Base-by-base conservation (phyloP, 1,140 invertebrate genomes). In the Trypoxylus dichotomus region DNA sequence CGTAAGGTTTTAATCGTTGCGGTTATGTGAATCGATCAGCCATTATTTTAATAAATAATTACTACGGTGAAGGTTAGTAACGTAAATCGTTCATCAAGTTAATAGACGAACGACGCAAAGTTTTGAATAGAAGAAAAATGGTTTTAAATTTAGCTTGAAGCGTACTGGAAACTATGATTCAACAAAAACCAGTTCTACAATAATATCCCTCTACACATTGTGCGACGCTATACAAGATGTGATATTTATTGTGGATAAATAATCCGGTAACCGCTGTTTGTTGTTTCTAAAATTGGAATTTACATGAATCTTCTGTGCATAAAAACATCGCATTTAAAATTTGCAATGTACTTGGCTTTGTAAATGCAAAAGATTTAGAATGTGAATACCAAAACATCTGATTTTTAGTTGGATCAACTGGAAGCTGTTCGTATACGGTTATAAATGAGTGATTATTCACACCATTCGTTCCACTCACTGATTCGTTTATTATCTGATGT, bases 41-140 rank as follows among this genome's bases (percentile, higher is more conserved):
- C 15, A 68, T 68, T 11, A 27, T 24, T 29, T 68, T 68, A 68
- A 68, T 68, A 68, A 68, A 68, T 68, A 68, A 68, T 68, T 68
- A 68, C 24, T 29, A 29, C 3, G n/a, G 60, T 68, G 27, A 68
- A 68, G 21, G 60, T 68, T 68, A 68, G 27, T 25, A 68, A 68
- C 60, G 24, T 24, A 29, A 68, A 68, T 68, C 21, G 47, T 54
- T 54, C 47, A 15, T 19, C 13, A 68, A 68, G 60, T 68, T 68
- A 54, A 27, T 63, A 54, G 47, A 15, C 47, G 47, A 54, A 54
- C 19, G 47, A 54, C 10, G 47, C 19, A 19, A 15, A n/a, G 47
- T 54, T 54, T n/a, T 54, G 15, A 54, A 54, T 54, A 54, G 47
- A 54, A n/a, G n/a, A 47, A 42, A 43, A n/a, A 54, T 54, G 15